Conservation (phyloP, 2,113 vertebrate genomes). For the Anolis carolinensis region DNA sequence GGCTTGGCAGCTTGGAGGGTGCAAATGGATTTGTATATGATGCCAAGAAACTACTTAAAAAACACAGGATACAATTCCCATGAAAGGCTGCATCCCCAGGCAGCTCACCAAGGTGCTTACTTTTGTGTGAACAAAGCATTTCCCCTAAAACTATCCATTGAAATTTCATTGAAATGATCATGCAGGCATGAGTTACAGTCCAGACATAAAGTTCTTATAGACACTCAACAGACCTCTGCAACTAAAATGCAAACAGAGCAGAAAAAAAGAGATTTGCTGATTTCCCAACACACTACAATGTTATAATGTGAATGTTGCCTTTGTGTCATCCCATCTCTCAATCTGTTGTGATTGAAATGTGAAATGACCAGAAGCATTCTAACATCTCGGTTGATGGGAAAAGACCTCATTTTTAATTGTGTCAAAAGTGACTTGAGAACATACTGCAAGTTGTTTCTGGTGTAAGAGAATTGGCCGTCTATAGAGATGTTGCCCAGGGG, state of each 20-base stretch:
- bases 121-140: neutral
- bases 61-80: conserved; percentile 2
- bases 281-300: neutral
- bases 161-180: neutral
- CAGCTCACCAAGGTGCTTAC: neutral
- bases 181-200: neutral
- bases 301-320: neutral
- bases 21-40: neutral
- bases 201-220: rapidly evolving
- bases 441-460: too few relatives aligned
- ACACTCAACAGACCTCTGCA: rapidly evolving
- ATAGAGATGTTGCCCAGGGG: too few relatives aligned
- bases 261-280: neutral
- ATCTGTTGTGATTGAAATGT: neutral
- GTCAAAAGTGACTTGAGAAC: too few relatives aligned
- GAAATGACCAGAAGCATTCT: neutral
- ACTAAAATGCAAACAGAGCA: neutral
- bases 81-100: neutral
- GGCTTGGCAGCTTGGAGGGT: neutral
- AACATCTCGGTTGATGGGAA: neutral
- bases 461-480: too few relatives aligned
- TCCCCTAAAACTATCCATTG: neutral
- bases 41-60: conserved; percentile 22
- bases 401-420: too few relatives aligned
- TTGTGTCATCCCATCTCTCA: neutral